A percentile compares a stretch with the other conserved stretches of the same genome.
Conservation (phyloP, 2,113 vertebrate genomes). For the Cyprinus carpio region DNA sequence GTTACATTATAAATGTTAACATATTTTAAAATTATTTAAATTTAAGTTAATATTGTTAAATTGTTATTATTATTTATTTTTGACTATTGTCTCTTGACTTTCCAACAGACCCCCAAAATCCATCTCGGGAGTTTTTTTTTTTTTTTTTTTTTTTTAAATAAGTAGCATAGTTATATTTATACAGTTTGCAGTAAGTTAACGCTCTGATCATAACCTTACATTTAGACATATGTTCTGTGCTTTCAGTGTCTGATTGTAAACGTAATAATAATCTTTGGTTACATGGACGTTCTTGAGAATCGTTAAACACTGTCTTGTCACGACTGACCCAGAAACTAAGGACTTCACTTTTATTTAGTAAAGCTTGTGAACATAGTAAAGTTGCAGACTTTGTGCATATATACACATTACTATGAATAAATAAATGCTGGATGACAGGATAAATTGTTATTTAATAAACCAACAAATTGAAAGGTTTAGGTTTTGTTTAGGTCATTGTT, state of each 20-base stretch:
- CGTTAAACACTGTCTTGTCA: background rate
- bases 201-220: background rate
- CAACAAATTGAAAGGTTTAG: background rate
- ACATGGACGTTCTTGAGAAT: background rate
- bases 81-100: too few species aligned
- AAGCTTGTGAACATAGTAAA: background rate
- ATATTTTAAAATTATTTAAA: too few species aligned
- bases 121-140: background rate
- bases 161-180: background rate
- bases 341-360: background rate
- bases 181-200: background rate
- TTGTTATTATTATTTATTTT: too few species aligned
- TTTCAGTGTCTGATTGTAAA: background rate
- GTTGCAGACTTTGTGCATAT: background rate
- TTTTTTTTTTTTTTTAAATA: background rate
- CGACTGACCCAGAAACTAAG: conserved; percentile 12
- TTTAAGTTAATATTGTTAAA: too few species aligned
- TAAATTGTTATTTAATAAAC: background rate
- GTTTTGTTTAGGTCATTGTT: background rate
- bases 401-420: background rate
- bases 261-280: background rate
- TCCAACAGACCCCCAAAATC: background rate
- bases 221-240: background rate
- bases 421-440: background rate
- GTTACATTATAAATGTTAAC: background rate